Conservation (phyloP, 2,797 vertebrate species). For the Pygocentrus nattereri region DNA sequence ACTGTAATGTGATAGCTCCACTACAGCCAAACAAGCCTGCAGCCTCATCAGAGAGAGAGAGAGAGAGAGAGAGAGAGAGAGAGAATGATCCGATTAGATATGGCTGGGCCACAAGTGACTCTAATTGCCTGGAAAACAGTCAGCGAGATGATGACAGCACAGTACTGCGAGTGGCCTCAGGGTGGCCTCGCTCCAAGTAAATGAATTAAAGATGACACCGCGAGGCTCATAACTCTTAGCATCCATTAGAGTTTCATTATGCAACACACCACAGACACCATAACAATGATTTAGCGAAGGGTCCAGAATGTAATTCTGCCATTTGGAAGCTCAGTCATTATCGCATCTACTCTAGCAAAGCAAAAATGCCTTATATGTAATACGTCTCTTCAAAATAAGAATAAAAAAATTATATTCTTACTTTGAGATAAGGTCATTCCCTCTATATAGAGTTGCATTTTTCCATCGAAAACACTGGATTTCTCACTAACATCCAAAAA, state of each 20-base stretch:
- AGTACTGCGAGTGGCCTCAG: conserved; percentile 26
- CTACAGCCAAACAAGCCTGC: neutral
- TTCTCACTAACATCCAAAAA: too few species aligned
- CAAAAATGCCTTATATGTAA: too few species aligned
- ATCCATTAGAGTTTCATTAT: neutral
- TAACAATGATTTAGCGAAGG: neutral
- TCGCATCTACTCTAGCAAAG: neutral
- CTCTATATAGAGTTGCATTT: too few species aligned
- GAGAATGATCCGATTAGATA: conserved; percentile 33
- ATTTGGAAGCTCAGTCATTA: neutral
- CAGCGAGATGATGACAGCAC: conserved; percentile 26
- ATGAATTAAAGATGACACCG: conserved; percentile 14
- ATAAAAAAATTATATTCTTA: too few species aligned
- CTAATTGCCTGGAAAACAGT: conserved; percentile 37
- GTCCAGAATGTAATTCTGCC: neutral
- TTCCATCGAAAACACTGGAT: too few species aligned
- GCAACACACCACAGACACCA: neutral
- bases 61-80: neutral
- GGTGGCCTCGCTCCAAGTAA: conserved; percentile 8
- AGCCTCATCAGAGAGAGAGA: conserved; percentile 8
- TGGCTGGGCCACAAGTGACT: conserved; percentile 13
- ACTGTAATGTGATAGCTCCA: conserved; percentile 19
- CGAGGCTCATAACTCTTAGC: neutral
- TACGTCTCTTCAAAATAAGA: too few species aligned
- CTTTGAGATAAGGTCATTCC: too few species aligned